Percentiles rank a stretch among this genome's conserved stretches.
Evolutionary conservation across 2,888 invertebrate species (phyloP).

Genomic region (Pachymerium ferrugineum): DNA sequence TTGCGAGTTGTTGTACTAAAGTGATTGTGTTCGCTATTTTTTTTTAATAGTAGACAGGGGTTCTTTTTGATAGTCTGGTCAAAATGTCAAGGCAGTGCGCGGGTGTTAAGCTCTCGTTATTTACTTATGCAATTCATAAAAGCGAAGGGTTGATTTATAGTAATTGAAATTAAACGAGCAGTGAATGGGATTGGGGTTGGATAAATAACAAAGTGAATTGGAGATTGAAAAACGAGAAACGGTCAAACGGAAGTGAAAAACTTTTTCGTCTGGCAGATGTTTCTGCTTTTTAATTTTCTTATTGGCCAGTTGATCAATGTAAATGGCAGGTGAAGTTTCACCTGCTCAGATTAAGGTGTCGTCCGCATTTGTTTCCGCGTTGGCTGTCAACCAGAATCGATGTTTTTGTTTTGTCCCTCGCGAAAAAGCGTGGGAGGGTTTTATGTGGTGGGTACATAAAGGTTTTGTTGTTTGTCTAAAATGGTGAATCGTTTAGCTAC

Average conservation of each 20-base stretch:
- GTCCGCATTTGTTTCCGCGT: conserved; percentile 13
- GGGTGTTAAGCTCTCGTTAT: conserved; percentile 8
- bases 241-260: neutral
- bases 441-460: no score
- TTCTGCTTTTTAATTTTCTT: neutral
- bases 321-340: neutral
- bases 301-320: neutral
- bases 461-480: no score
- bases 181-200: neutral
- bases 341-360: neutral
- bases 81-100: neutral
- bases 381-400: conserved; percentile 9
- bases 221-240: neutral
- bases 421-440: no score
- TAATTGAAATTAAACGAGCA: neutral
- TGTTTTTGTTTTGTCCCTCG: conserved; percentile 13
- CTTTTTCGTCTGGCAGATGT: neutral
- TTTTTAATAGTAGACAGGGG: neutral
- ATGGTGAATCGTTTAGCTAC: neutral
- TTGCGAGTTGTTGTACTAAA: neutral
- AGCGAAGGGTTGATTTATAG: neutral
- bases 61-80: neutral
- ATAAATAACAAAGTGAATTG: neutral
- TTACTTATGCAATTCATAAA: neutral
- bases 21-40: neutral